Evolutionary conservation across 1,140 invertebrate genomes (phyloP), one percentile per base, ranked within the genome.

Genomic region (Drosophila sturtevanti): DNA sequence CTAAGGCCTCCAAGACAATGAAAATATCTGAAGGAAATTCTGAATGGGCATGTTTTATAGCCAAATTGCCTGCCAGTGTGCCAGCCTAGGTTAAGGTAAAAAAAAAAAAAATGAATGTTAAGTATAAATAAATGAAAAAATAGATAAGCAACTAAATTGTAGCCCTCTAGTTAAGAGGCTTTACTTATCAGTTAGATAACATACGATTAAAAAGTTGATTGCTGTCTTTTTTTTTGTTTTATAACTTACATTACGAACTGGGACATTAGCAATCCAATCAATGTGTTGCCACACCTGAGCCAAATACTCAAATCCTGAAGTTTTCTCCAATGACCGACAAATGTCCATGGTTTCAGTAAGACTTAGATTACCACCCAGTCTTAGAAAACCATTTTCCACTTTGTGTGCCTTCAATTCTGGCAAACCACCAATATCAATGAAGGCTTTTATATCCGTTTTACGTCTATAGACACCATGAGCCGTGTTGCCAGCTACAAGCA

Each of bases 21-120:
- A 95, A 97, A 7, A 97, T 85, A 89, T 97, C 96, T 0, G 96
- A 97, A 9, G 95, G 95, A 89, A 97, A 97, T 71, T 95, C 94
- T 4, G 92, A 93, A 68, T 95, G 93, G 7, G 91, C 76, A 76
- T 97, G 94, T 92, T 97, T 97, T 72, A 97, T 94, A 93, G 95
- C 95, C 58, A 97, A 90, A 80, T 97, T 97, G 52, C 96, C 96
- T 41, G 95, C 96, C 72, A 97, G 90, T 10, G 94, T 95, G 69
- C 95, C 96, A 64, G 95, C 80, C 90, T 91, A 64, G 21, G 52
- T 59, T 62, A 82, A 73, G 68, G 52, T 56, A 44, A 73, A 61
- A 64, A 4, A 51, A 37, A 68, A 54, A 62, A 38, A n/a, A n/a
- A n/a, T n/a, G n/a, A n/a, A n/a, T n/a, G n/a, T n/a, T 21, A 21